Conservation (phyloP, 1,140 invertebrate genomes). For the Drosophila tropicalis region DNA sequence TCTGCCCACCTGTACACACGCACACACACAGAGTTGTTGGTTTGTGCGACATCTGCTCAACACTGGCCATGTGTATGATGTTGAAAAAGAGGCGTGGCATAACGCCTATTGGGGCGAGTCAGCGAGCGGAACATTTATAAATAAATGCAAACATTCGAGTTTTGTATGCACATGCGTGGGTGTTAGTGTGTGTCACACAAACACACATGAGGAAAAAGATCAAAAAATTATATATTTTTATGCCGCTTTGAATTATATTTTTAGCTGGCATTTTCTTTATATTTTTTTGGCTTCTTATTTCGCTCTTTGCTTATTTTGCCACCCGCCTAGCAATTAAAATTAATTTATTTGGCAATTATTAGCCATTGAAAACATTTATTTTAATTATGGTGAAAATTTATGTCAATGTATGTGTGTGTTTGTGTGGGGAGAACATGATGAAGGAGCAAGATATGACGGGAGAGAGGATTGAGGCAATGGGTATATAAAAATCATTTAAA, state of each 20-base stretch:
- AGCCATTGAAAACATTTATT: constrained; percentile 76
- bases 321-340: constrained; percentile 69
- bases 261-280: constrained; percentile 46
- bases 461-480: background rate
- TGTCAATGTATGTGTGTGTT: constrained; percentile 20
- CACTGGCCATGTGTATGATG: background rate
- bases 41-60: constrained; percentile 26
- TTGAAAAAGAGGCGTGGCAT: constrained; percentile 57
- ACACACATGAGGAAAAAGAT: background rate
- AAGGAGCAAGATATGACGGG: background rate
- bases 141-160: constrained; percentile 31
- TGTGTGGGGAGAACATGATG: too few species aligned
- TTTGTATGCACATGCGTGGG: background rate
- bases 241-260: constrained; percentile 58
- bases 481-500: constrained; percentile 47
- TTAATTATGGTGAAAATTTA: constrained; percentile 72
- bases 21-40: constrained; percentile 2
- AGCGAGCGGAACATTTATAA: constrained; percentile 54
- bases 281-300: background rate
- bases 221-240: constrained; percentile 3
- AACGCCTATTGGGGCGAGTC: constrained; percentile 56
- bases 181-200: background rate
- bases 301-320: constrained; percentile 5
- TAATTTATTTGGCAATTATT: constrained; percentile 79
- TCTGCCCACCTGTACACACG: constrained; percentile 58